Percentiles rank a stretch among this genome's conserved stretches.
phyloP scores from a whole-genome alignment of 2,113 vertebrate species.

The Columbina picui region DNA sequence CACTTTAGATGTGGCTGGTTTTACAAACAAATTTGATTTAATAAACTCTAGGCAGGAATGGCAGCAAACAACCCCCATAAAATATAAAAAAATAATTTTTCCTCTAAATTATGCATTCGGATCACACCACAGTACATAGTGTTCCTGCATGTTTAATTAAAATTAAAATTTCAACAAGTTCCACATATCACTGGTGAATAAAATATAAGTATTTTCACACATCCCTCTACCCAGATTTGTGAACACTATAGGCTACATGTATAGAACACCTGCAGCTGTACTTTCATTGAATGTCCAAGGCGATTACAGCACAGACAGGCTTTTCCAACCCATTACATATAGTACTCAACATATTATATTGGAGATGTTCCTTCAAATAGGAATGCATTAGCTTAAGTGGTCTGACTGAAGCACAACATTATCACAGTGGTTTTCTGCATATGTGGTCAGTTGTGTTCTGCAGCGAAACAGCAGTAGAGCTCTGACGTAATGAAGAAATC shows the following conservation, averaged over 20 bases:
- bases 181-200: constrained; percentile 27
- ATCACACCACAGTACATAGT: constrained; percentile 14
- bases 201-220: constrained; percentile 10
- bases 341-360: not conserved
- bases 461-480: not conserved
- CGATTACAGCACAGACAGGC: not conserved
- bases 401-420: not conserved
- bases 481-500: not conserved
- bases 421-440: not conserved
- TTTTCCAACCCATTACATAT: not conserved
- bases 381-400: not conserved
- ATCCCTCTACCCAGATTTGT: not conserved
- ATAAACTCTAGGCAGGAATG: constrained; percentile 18
- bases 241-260: not conserved
- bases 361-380: not conserved
- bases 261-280: not conserved
- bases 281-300: not conserved
- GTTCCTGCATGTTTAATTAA: constrained; percentile 60
- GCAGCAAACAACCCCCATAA: not conserved
- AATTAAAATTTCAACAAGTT: constrained; percentile 51
- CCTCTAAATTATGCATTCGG: constrained; percentile 31
- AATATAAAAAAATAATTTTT: not conserved
- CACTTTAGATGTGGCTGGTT: not conserved
- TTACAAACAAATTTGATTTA: constrained; percentile 10
- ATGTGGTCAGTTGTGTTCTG: not conserved